Evolutionary conservation across 64 coral and sea anemone genomes (phyloP).

Genomic region (Hydrozoanthus tunicans): DNA sequence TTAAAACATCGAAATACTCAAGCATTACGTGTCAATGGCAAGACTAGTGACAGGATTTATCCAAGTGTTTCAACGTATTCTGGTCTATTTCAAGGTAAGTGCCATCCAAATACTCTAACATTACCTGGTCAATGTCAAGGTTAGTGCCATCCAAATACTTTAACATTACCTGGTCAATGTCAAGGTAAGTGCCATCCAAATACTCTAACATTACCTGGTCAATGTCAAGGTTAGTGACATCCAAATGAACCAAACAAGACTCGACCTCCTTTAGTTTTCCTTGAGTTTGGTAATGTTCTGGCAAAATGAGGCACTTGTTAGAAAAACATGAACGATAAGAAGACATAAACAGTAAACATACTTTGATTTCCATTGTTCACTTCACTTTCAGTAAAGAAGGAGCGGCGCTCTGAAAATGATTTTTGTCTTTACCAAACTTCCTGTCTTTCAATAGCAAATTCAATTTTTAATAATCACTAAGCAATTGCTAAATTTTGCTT

Average conservation of each 20-base stretch:
- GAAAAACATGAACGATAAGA: neutral
- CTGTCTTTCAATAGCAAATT: no score
- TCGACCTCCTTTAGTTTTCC: conserved; percentile 96
- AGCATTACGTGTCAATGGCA: no score
- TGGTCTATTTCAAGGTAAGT: neutral
- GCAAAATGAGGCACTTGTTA: neutral
- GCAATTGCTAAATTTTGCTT: neutral
- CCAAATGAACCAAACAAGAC: conserved; percentile 91
- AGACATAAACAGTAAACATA: no score
- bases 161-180: no score
- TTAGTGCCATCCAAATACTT: no score
- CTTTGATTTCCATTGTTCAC: no score
- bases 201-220: conserved; percentile 71
- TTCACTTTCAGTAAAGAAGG: no score
- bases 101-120: neutral
- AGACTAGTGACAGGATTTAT: no score
- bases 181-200: neutral
- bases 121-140: conserved; percentile 97
- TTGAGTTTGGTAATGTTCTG: conserved; percentile 88
- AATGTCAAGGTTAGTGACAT: conserved; percentile 96
- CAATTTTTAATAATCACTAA: neutral
- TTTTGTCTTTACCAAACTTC: no score
- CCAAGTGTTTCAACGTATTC: no score
- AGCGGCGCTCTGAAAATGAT: no score
- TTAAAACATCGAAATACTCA: no score